phyloP scores from a whole-genome alignment of 1,140 invertebrate genomes.

The Zaprionus ghesquierei region DNA sequence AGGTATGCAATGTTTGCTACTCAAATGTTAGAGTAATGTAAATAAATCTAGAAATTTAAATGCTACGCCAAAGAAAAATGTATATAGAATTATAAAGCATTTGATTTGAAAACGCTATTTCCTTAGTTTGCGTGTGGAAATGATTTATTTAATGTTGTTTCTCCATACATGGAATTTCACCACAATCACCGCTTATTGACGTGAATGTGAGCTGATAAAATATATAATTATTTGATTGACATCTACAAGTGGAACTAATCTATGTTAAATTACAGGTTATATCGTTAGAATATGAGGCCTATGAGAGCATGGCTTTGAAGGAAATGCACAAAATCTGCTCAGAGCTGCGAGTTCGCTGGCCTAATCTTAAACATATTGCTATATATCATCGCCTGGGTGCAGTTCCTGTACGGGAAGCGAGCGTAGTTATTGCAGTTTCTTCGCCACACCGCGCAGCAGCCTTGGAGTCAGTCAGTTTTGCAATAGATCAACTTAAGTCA shows the following conservation, averaged over 20 bases:
- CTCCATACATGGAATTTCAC: background rate
- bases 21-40: background rate
- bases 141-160: too few relatives aligned
- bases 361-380: conserved; percentile 89
- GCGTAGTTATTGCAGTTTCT: conserved; percentile 94
- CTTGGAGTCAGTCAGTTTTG: conserved; percentile 91
- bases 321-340: conserved; percentile 91
- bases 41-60: background rate
- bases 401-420: conserved; percentile 94
- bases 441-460: conserved; percentile 93
- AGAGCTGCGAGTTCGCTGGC: conserved; percentile 88
- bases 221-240: background rate
- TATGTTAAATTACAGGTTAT: conserved; percentile 85
- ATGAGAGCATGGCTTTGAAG: conserved; percentile 94
- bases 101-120: too few relatives aligned
- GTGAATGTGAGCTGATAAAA: background rate
- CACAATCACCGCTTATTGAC: background rate
- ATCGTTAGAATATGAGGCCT: conserved; percentile 95
- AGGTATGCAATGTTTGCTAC: conserved; percentile 83
- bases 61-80: too few relatives aligned
- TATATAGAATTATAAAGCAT: too few relatives aligned
- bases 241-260: background rate
- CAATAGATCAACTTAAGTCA: conserved; percentile 93
- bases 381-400: conserved; percentile 92
- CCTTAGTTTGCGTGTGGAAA: too few relatives aligned